Conservation (phyloP, 2,888 invertebrate species). For the Phanerotoma sp. region DNA sequence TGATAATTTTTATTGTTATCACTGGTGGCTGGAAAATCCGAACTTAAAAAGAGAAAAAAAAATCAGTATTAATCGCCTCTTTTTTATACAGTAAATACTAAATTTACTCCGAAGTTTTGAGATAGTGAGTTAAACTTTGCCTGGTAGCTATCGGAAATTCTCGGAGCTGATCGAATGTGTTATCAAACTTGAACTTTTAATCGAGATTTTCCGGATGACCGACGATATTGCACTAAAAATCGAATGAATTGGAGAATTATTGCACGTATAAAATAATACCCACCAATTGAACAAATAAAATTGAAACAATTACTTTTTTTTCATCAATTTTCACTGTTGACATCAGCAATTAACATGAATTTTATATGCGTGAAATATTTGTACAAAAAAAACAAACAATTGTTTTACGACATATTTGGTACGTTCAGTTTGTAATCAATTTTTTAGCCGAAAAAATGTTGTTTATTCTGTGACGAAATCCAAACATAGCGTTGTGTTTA, state of each 20-base stretch:
- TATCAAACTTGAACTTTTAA: conserved; percentile 27
- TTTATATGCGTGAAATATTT: not conserved
- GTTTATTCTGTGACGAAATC: too few species aligned
- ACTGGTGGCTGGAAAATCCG: too few species aligned
- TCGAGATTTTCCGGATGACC: conserved; percentile 19
- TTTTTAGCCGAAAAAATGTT: not conserved
- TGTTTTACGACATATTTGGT: not conserved
- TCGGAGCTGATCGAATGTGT: conserved; percentile 21
- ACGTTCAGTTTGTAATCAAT: not conserved
- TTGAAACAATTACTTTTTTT: conserved; percentile 12
- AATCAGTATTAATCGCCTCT: not conserved
- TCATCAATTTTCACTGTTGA: too few species aligned
- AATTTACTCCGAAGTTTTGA: conserved; percentile 10
- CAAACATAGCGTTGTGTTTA: too few species aligned
- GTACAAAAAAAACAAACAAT: not conserved
- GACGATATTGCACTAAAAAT: conserved; percentile 16
- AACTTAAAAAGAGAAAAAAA: not conserved
- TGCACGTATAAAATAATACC: conserved; percentile 20
- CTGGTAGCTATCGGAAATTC: conserved; percentile 23
- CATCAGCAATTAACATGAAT: too few species aligned
- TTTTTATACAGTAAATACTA: not conserved
- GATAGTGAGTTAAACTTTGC: conserved; percentile 13
- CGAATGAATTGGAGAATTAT: conserved; percentile 2
- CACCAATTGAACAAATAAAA: conserved; percentile 22
- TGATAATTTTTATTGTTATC: too few species aligned